Evolutionary conservation across 2,888 invertebrate species (phyloP).

Genomic region (Globia sparganii): DNA sequence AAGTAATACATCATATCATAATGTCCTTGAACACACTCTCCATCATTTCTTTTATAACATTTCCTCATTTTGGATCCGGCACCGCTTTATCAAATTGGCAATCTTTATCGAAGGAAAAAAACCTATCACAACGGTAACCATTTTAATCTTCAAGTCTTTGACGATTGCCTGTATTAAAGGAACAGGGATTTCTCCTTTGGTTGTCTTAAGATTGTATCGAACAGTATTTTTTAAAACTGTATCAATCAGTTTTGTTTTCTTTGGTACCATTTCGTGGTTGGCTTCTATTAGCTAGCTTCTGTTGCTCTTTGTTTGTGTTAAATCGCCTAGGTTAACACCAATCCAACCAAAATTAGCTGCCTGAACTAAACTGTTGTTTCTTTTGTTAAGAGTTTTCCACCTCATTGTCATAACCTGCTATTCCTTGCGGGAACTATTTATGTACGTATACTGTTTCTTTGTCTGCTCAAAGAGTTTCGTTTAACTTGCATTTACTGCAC

Average conservation of each 20-base stretch:
- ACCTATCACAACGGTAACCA: slow-evolving; percentile 18
- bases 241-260: slow-evolving; percentile 4
- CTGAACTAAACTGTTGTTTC: slow-evolving; percentile 15
- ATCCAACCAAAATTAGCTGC: neutral
- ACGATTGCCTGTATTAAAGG: slow-evolving; percentile 20
- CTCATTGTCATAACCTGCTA: slow-evolving; percentile 22
- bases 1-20: slow-evolving; percentile 14
- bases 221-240: slow-evolving; percentile 3
- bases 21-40: slow-evolving; percentile 24
- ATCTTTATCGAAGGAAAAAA: slow-evolving; percentile 44
- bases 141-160: slow-evolving; percentile 42
- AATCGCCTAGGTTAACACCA: slow-evolving; percentile 3
- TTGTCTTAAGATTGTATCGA: neutral
- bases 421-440: slow-evolving; percentile 10
- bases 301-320: slow-evolving; percentile 5
- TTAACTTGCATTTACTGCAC: slow-evolving; percentile 5
- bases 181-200: slow-evolving; percentile 19
- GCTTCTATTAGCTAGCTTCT: neutral
- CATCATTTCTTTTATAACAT: slow-evolving; percentile 36
- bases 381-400: slow-evolving; percentile 24
- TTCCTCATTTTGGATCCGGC: slow-evolving; percentile 21
- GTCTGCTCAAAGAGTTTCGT: neutral
- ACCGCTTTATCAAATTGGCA: slow-evolving; percentile 34
- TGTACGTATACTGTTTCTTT: slow-evolving; percentile 23
- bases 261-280: neutral